A percentile compares a stretch with the other conserved stretches of the same genome.
Conservation (phyloP, 2,888 invertebrate species). For the Schrankia costaestrigalis region DNA sequence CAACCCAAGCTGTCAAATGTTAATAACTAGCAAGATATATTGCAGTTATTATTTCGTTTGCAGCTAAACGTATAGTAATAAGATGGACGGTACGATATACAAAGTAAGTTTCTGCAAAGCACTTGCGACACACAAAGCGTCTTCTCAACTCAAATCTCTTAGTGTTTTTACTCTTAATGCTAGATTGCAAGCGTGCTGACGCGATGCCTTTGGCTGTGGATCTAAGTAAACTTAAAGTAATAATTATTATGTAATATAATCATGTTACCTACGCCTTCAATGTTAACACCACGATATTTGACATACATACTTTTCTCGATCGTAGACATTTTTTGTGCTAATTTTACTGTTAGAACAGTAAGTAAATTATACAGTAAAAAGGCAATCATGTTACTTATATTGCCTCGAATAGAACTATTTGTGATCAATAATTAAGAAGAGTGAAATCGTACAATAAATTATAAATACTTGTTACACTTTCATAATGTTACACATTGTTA, state of each 20-base stretch:
- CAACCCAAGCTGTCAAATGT: conserved; percentile 48
- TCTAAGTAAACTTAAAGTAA: conserved; percentile 33
- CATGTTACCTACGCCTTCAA: conserved; percentile 51
- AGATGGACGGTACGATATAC: conserved; percentile 78
- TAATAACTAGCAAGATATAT: conserved; percentile 42
- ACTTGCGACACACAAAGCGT: conserved; percentile 78
- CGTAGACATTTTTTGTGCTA: conserved; percentile 34
- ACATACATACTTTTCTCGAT: conserved; percentile 40
- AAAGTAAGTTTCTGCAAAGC: conserved; percentile 60
- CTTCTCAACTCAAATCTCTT: conserved; percentile 39
- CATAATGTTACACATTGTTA: conserved; percentile 74
- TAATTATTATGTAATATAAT: conserved; percentile 36
- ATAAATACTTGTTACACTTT: conserved; percentile 70
- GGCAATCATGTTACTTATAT: conserved; percentile 51
- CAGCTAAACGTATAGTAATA: conserved; percentile 48
- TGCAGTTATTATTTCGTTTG: conserved; percentile 53
- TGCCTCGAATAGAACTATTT: conserved; percentile 59
- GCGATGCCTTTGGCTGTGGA: conserved; percentile 66
- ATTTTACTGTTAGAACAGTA: conserved; percentile 48
- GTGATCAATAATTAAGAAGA: conserved; percentile 70
- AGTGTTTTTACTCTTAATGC: conserved; percentile 32
- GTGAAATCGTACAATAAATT: conserved; percentile 76
- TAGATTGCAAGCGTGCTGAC: conserved; percentile 44
- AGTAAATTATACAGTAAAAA: conserved; percentile 19
- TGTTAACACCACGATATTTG: conserved; percentile 43